Evolutionary conservation across 2,888 invertebrate genomes (phyloP).

Genomic region (Orchesella flavescens): DNA sequence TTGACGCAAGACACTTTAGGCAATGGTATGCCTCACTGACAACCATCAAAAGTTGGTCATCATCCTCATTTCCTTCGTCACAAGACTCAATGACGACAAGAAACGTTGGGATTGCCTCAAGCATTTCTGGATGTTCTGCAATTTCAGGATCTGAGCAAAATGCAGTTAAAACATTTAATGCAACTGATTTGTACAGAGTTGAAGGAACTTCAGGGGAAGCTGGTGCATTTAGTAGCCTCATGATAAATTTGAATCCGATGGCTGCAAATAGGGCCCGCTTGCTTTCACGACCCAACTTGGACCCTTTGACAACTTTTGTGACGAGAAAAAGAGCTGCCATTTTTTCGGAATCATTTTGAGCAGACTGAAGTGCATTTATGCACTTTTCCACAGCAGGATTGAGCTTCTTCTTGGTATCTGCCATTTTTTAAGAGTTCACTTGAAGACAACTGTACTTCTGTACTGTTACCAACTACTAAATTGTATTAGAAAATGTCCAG

Average conservation of each 20-base stretch:
- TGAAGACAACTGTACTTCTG: no score
- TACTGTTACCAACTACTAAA: no score
- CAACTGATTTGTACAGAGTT: slow-evolving; percentile 91
- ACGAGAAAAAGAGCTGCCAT: slow-evolving; percentile 94
- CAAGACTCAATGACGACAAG: slow-evolving; percentile 88
- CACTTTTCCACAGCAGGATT: slow-evolving; percentile 84
- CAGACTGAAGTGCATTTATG: slow-evolving; percentile 84
- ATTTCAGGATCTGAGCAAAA: slow-evolving; percentile 88
- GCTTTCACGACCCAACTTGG: slow-evolving; percentile 85
- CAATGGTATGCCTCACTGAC: slow-evolving; percentile 73
- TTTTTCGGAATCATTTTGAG: slow-evolving; percentile 90
- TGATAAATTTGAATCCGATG: slow-evolving; percentile 90
- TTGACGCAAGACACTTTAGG: slow-evolving; percentile 72
- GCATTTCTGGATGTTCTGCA: slow-evolving; percentile 87
- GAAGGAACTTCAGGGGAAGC: slow-evolving; percentile 89
- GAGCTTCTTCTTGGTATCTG: slow-evolving; percentile 63
- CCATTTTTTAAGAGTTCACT: slow-evolving; percentile 29
- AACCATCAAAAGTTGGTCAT: slow-evolving; percentile 81
- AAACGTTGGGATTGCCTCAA: slow-evolving; percentile 87
- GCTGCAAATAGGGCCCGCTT: slow-evolving; percentile 89
- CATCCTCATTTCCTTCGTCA: slow-evolving; percentile 86
- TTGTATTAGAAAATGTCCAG: no score
- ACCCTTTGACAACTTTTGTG: slow-evolving; percentile 89
- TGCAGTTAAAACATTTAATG: slow-evolving; percentile 88
- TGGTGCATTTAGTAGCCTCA: slow-evolving; percentile 84